A percentile compares a stretch with the other conserved stretches of the same genome.
phyloP scores from a whole-genome alignment of 2,113 vertebrate genomes.

The Vicugna pacos region DNA sequence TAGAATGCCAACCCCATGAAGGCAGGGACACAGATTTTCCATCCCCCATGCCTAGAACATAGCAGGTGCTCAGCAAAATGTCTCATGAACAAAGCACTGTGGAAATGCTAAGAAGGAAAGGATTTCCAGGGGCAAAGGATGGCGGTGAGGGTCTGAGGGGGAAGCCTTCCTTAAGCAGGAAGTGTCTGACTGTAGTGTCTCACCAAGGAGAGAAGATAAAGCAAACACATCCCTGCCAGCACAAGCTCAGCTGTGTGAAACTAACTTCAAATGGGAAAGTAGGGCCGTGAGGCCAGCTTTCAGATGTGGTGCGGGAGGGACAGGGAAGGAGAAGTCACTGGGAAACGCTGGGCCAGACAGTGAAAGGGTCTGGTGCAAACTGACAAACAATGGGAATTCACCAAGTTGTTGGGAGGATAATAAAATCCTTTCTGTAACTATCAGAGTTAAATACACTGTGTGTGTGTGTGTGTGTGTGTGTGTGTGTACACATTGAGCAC shows the following conservation, averaged over 20 bases:
- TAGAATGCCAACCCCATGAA: background rate
- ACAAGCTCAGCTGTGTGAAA: background rate
- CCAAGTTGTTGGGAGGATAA: background rate
- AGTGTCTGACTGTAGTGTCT: rapidly evolving
- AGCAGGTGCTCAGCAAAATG: background rate
- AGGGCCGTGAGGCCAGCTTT: rapidly evolving
- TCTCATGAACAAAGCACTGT: background rate
- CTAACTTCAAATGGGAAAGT: background rate
- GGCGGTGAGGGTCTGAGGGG: background rate
- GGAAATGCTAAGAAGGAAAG: background rate
- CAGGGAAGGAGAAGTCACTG: background rate
- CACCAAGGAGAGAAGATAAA: background rate
- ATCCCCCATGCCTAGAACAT: background rate
- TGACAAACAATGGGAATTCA: background rate
- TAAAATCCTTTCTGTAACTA: background rate
- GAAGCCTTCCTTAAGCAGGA: background rate
- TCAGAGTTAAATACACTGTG: background rate
- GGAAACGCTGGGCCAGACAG: background rate
- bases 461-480: no score
- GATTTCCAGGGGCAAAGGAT: background rate
- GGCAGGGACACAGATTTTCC: background rate
- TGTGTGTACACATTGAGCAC: background rate
- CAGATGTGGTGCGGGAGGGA: rapidly evolving
- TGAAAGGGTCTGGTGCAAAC: background rate
- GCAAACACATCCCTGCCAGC: background rate